Base-by-base conservation (phyloP, 2,888 invertebrate genomes). In the Corythucha ciliata region DNA sequence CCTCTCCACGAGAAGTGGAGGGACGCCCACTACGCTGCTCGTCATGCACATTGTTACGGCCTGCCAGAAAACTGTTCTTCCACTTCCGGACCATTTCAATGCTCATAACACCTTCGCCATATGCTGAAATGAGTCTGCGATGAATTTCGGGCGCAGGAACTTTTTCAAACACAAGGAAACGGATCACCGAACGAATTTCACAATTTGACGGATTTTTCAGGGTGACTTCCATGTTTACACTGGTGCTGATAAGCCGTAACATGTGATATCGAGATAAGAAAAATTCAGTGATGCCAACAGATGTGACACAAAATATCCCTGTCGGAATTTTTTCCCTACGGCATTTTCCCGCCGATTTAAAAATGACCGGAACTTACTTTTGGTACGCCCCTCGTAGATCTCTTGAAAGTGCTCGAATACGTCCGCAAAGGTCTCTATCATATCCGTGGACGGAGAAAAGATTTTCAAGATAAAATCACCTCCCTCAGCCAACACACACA, bases 31-130 rank as follows among this genome's bases (percentile, higher is more conserved):
- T 29, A 16, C 29, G 44, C 29, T 7, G 26, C 29, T 44, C 44
- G n/a, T 44, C 44, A 16, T 44, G 18, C 14, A 44, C 29, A 14
- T 44, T 44, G 18, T 27, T 18, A 7, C 27, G 44, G 26, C 24
- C 24, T 3, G 22, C 25, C 40, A 40, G 14, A n/a, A n/a, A 40
- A 22, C 24, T 40, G 16, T 22, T 14, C n/a, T 21, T 3, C 22
- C 22, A 40, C 22, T 10, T n/a, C 14, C 22, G 4, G 12, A 22
- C 40, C 12, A 22, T 40, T 40, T 24, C n/a, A n/a, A n/a, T n/a
- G n/a, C n/a, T n/a, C n/a, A n/a, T n/a, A n/a, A n/a, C n/a, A n/a
- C n/a, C n/a, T n/a, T 4, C 40, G 25, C 40, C 10, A 2, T 40
- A 21, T 12, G 22, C 39, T 4, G 39, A 39, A 4, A 22, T 8